These are phyloP conservation scores for Acrocephalus kingi DNA, from an alignment of 2,113 vertebrate genomes.

Conservation along the genomic window DNA sequence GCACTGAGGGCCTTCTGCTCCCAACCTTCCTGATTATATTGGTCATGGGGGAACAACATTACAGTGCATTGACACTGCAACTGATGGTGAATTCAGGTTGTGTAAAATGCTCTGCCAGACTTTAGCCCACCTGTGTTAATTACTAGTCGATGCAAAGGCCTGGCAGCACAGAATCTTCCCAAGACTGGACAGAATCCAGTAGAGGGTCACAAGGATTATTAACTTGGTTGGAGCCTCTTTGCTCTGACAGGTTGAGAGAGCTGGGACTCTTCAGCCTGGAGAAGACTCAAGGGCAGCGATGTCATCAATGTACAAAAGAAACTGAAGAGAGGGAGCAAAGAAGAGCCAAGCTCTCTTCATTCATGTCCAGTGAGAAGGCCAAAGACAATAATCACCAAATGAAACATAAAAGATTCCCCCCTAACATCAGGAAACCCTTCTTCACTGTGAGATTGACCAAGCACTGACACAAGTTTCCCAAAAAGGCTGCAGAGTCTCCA, in stretches of 20 bases:
- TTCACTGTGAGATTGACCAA: neutral
- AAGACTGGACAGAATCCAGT: neutral
- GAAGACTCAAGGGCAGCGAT: neutral
- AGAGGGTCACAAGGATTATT: neutral
- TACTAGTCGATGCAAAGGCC: neutral
- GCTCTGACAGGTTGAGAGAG: neutral
- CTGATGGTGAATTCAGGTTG: neutral
- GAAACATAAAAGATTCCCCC: neutral
- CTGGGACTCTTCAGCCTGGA: neutral
- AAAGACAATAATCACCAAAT: neutral
- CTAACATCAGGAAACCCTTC: neutral
- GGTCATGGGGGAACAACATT: neutral
- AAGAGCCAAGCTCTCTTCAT: neutral
- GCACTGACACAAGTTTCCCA: neutral
- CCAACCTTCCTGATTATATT: neutral
- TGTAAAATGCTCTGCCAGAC: neutral
- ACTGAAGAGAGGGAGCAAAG: neutral
- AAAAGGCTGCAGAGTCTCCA: rapidly evolving
- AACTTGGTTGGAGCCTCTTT: neutral
- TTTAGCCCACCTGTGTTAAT: neutral
- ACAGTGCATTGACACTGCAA: neutral
- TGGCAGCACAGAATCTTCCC: neutral
- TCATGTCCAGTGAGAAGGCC: neutral
- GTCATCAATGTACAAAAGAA: neutral
- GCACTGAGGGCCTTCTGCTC: neutral